Evolutionary conservation across 2,888 invertebrate species (phyloP).

Genomic region (Mantis religiosa): DNA sequence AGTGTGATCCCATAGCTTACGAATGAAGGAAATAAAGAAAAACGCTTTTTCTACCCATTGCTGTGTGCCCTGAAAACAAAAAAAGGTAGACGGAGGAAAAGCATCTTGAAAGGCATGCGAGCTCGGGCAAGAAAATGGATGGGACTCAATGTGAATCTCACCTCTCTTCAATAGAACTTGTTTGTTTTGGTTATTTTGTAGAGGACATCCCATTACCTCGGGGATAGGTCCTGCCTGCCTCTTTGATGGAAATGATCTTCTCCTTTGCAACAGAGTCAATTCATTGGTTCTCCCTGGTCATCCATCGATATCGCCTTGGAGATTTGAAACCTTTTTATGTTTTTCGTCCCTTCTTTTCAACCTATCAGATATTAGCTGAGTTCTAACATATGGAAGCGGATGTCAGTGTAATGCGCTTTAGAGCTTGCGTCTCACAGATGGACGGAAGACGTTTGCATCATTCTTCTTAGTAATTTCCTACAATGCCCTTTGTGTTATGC

Average conservation of each 20-base stretch:
- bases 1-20: background rate
- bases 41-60: background rate
- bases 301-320: background rate
- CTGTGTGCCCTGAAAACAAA: background rate
- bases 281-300: background rate
- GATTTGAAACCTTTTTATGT: background rate
- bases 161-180: background rate
- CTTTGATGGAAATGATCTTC: slow-evolving; percentile 6
- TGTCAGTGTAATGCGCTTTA: no score
- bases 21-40: background rate
- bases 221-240: background rate
- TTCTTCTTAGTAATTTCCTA: no score
- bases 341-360: background rate
- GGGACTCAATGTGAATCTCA: background rate
- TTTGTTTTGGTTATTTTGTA: slow-evolving; percentile 3
- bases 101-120: background rate
- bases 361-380: background rate
- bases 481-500: no score
- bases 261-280: background rate
- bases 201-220: slow-evolving; percentile 7
- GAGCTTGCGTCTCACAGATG: no score
- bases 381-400: no score
- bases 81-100: background rate
- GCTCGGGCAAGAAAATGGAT: background rate
- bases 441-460: no score